Percentiles rank a stretch among this genome's conserved stretches.
Evolutionary conservation across 2,113 vertebrate species (phyloP).

Genomic region (Siniperca chuatsi): DNA sequence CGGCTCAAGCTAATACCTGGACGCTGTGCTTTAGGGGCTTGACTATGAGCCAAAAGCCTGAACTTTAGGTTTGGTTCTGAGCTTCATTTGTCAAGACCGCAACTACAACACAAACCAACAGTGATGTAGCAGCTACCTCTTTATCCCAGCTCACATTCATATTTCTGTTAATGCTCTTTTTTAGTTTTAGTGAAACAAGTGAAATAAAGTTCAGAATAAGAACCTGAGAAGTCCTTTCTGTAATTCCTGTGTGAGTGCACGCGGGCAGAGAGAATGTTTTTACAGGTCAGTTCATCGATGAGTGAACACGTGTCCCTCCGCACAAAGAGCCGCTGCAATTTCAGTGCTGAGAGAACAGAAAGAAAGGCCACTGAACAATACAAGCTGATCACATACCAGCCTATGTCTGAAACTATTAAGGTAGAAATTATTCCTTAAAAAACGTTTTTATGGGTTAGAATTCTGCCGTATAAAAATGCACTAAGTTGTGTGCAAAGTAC

Average conservation of each 20-base stretch:
- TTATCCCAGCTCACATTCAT: conserved; percentile 30
- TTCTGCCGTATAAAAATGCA: neutral
- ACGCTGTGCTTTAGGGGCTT: neutral
- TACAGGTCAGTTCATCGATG: neutral
- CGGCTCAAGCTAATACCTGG: conserved; percentile 26
- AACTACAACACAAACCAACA: conserved; percentile 35
- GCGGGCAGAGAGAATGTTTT: neutral
- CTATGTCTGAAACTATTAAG: neutral
- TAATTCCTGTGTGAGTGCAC: conserved; percentile 5
- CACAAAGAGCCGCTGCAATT: neutral
- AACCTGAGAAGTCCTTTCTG: conserved; percentile 3
- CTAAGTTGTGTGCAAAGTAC: neutral
- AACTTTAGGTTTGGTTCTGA: conserved; percentile 3
- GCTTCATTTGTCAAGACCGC: neutral
- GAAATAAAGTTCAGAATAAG: conserved; percentile 61
- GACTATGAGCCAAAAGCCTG: conserved; percentile 2
- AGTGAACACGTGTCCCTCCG: neutral
- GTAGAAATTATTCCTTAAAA: neutral
- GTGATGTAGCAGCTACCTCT: conserved; percentile 64
- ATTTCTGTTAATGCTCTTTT: conserved; percentile 31
- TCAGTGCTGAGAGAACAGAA: neutral
- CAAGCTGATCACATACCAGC: neutral
- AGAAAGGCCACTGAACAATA: neutral
- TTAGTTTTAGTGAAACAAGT: conserved; percentile 29
- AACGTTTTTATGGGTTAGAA: neutral